These are phyloP conservation scores for Creontiades dilutus DNA, from an alignment of 2,888 invertebrate species.

Conservation along the genomic window DNA sequence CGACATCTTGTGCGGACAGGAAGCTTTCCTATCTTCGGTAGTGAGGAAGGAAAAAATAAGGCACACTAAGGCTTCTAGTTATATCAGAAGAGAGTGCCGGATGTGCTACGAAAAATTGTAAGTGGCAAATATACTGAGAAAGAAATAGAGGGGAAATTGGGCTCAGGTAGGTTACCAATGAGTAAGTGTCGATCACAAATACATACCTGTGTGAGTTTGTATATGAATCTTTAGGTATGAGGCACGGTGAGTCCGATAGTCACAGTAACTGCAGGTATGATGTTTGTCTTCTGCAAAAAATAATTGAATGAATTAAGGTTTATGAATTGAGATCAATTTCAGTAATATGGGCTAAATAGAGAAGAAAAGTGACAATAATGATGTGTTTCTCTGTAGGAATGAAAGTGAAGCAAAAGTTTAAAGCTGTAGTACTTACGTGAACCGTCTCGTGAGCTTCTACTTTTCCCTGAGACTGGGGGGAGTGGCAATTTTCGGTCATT, in stretches of 20 bases:
- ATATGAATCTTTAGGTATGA: slow-evolving; percentile 4
- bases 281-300: slow-evolving; percentile 3
- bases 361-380: too few species aligned
- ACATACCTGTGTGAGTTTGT: background rate
- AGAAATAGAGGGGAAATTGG: background rate
- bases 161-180: background rate
- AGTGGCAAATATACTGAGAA: background rate
- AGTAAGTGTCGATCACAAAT: too few species aligned
- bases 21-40: too few species aligned
- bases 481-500: background rate
- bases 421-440: background rate
- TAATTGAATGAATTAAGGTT: background rate
- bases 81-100: too few species aligned
- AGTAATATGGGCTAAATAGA: background rate
- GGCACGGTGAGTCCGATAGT: background rate
- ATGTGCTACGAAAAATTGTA: too few species aligned
- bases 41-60: too few species aligned
- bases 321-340: background rate
- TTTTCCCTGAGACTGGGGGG: background rate
- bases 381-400: too few species aligned
- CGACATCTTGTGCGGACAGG: too few species aligned
- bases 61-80: too few species aligned
- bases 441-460: background rate
- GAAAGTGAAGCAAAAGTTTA: background rate
- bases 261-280: background rate